Conservation (phyloP, 2,888 invertebrate genomes). For the Lissocephala sabroskyi region DNA sequence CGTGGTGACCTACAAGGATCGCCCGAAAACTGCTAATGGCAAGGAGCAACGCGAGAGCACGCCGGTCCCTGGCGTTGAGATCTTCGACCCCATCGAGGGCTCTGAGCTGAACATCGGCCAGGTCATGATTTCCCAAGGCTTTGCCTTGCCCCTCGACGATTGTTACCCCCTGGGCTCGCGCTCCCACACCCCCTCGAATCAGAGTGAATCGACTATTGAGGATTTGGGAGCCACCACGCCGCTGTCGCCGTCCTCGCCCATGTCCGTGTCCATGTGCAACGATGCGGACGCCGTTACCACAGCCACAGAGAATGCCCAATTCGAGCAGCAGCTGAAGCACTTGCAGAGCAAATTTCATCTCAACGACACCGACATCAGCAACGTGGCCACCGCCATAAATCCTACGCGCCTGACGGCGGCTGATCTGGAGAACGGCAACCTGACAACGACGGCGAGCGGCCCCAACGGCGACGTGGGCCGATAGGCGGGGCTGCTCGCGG, state of each 20-base stretch:
- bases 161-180: slow-evolving; percentile 47
- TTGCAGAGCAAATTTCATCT: slow-evolving; percentile 47
- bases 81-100: slow-evolving; percentile 80
- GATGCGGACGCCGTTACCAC: slow-evolving; percentile 28
- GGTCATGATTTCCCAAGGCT: slow-evolving; percentile 65
- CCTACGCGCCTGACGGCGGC: slow-evolving; percentile 37
- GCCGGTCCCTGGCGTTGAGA: slow-evolving; percentile 84
- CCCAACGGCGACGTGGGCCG: slow-evolving; percentile 13
- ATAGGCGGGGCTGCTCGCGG: background rate
- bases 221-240: slow-evolving; percentile 44
- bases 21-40: slow-evolving; percentile 66
- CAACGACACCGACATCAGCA: slow-evolving; percentile 47
- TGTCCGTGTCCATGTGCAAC: slow-evolving; percentile 37
- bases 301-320: slow-evolving; percentile 45
- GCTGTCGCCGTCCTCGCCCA: slow-evolving; percentile 38
- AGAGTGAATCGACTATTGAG: slow-evolving; percentile 52
- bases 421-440: slow-evolving; percentile 47
- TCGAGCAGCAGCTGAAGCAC: slow-evolving; percentile 54
- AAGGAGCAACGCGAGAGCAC: slow-evolving; percentile 76
- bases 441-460: slow-evolving; percentile 7
- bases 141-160: slow-evolving; percentile 63
- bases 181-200: slow-evolving; percentile 41
- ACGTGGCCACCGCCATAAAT: slow-evolving; percentile 18
- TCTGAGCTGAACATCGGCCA: slow-evolving; percentile 67
- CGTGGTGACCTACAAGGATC: slow-evolving; percentile 81